phyloP scores from a whole-genome alignment of 2,797 vertebrate genomes.

The Megalops cyprinoides region DNA sequence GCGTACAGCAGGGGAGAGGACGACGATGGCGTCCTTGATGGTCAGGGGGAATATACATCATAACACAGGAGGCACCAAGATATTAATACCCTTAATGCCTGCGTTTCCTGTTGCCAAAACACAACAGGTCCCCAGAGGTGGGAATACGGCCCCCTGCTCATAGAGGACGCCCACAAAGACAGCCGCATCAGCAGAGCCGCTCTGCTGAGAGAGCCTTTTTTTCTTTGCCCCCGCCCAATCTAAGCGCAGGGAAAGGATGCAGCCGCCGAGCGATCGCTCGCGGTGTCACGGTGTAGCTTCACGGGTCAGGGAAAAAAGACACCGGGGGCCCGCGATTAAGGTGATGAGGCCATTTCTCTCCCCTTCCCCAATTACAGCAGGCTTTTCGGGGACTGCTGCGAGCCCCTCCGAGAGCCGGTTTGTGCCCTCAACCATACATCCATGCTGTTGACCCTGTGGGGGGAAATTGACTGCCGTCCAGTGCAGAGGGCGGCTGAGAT shows the following conservation, averaged over 20 bases:
- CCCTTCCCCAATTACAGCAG: not conserved
- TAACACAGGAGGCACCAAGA: not conserved
- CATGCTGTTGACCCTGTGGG: not conserved
- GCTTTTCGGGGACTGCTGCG: not conserved
- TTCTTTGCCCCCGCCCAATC: not conserved
- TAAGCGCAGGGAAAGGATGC: not conserved
- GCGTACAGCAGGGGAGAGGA: too few relatives aligned
- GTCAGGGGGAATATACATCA: conserved; percentile 25
- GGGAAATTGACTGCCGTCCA: conserved; percentile 1
- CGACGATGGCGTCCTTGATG: conserved; percentile 18
- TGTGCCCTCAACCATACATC: not conserved
- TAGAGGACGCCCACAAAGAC: conserved; percentile 28
- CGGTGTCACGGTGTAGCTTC: not conserved
- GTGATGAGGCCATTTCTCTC: not conserved
- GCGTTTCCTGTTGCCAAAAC: conserved; percentile 16
- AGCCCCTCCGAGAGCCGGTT: not conserved
- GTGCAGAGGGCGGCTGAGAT: not conserved
- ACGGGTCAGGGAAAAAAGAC: not conserved
- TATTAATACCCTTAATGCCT: conserved; percentile 30
- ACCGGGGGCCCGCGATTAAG: conserved; percentile 6
- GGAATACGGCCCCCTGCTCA: conserved; percentile 1
- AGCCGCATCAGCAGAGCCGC: conserved; percentile 21
- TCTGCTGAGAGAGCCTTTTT: conserved; percentile 17
- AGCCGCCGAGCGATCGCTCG: not conserved
- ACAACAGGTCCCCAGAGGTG: not conserved